Percentiles rank a stretch among this genome's conserved stretches.
These are phyloP conservation scores for Nestor notabilis DNA, from an alignment of 2,113 vertebrate species.

Conservation along the genomic window DNA sequence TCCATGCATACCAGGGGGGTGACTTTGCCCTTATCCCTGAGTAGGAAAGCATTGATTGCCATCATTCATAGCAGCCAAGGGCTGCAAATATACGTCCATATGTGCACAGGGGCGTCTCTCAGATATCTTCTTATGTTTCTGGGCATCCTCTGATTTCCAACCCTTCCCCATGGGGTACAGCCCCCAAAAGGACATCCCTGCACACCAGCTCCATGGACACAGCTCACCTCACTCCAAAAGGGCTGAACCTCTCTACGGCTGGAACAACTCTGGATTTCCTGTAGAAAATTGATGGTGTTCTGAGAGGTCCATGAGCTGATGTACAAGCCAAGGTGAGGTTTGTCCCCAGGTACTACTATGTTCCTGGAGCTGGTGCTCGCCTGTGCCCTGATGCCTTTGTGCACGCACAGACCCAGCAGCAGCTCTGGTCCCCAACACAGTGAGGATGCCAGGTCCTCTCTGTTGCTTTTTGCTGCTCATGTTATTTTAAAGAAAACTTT, in stretches of 20 bases:
- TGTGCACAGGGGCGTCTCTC: not conserved
- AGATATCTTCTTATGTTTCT: accelerated
- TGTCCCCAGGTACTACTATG: not conserved
- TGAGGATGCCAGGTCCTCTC: accelerated
- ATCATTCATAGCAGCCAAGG: accelerated
- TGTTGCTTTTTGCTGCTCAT: not conserved
- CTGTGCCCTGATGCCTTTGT: not conserved
- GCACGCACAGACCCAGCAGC: not conserved
- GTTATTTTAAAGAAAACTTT: not conserved
- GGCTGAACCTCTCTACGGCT: not conserved
- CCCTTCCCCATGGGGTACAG: not conserved
- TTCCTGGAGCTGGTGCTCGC: not conserved
- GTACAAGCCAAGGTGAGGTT: not conserved
- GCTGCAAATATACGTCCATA: not conserved
- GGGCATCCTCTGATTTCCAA: not conserved
- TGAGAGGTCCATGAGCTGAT: not conserved
- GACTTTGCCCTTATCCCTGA: not conserved
- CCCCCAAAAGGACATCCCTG: not conserved
- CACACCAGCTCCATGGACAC: not conserved
- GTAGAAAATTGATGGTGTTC: not conserved
- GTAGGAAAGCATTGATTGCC: accelerated
- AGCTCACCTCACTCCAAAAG: not conserved
- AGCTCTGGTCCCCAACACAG: not conserved
- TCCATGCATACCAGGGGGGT: not conserved
- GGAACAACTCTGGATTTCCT: not conserved